These are phyloP conservation scores for Leucophenga varia DNA, from an alignment of 1,140 invertebrate species.

Conservation along the genomic window DNA sequence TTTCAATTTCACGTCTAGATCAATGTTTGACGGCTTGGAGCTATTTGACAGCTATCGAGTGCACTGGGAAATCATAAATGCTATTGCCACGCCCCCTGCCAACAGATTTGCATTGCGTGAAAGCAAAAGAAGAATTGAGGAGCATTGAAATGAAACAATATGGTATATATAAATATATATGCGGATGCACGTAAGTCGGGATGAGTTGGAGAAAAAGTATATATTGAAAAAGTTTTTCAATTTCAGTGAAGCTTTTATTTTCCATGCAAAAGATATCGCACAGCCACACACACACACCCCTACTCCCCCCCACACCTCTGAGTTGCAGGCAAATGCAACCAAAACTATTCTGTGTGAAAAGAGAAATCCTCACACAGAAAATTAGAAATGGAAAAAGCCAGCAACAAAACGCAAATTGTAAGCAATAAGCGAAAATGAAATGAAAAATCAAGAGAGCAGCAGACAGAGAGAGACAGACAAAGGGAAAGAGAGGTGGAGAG, in stretches of 20 bases:
- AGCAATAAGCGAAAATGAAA: slow-evolving; percentile 53
- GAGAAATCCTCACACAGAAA: slow-evolving; percentile 32
- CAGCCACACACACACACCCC: slow-evolving; percentile 14
- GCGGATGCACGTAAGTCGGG: neutral
- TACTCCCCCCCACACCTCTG: slow-evolving; percentile 4
- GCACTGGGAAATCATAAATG: slow-evolving; percentile 26
- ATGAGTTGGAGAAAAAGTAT: slow-evolving; percentile 26
- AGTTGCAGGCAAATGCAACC: slow-evolving; percentile 26
- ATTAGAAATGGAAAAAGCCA: slow-evolving; percentile 41
- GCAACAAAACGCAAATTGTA: slow-evolving; percentile 43
- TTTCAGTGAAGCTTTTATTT: slow-evolving; percentile 49
- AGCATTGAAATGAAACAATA: slow-evolving; percentile 42
- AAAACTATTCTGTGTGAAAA: slow-evolving; percentile 36
- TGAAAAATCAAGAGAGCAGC: slow-evolving; percentile 51
- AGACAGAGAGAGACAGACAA: slow-evolving; percentile 12
- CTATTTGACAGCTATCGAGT: slow-evolving; percentile 20
- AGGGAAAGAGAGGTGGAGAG: neutral
- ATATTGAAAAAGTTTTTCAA: slow-evolving; percentile 53
- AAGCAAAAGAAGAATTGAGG: slow-evolving; percentile 15
- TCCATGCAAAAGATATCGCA: slow-evolving; percentile 41
- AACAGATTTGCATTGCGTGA: slow-evolving; percentile 1
- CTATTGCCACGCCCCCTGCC: neutral
- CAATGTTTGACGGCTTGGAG: too few relatives aligned
- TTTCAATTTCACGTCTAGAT: too few relatives aligned
- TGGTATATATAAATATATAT: slow-evolving; percentile 5